phyloP scores from a whole-genome alignment of 2,113 vertebrate genomes.

The Martes martes region DNA sequence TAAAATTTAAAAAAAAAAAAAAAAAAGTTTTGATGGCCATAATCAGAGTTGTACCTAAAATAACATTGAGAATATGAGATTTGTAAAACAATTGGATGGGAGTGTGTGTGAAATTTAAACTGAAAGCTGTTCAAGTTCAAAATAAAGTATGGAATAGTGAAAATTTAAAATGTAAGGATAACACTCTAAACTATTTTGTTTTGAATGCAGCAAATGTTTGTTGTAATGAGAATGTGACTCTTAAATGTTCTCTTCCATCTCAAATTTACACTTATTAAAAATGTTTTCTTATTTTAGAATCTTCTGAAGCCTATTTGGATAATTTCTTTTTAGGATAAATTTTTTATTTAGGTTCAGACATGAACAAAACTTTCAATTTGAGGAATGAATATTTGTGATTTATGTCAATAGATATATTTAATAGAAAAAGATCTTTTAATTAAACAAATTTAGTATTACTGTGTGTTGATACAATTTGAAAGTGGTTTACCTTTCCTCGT shows the following conservation, averaged over 20 bases:
- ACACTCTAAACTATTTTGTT: neutral
- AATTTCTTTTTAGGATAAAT: slow-evolving; percentile 20
- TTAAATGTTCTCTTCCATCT: neutral
- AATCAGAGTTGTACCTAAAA: neutral
- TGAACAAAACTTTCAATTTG: neutral
- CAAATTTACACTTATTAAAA: neutral
- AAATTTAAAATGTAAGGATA: slow-evolving; percentile 10
- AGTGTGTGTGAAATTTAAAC: neutral
- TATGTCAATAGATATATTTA: neutral
- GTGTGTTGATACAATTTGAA: neutral
- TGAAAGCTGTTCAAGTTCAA: neutral
- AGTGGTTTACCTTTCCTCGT: neutral
- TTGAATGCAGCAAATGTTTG: neutral
- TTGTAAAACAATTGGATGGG: neutral
- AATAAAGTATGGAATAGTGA: neutral
- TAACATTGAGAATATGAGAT: neutral
- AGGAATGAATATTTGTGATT: slow-evolving; percentile 14
- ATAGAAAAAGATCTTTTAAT: slow-evolving; percentile 28
- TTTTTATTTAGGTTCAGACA: slow-evolving; percentile 37
- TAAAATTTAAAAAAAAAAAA: too few relatives aligned
- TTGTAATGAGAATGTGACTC: neutral
- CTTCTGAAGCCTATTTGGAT: neutral
- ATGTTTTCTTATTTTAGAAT: neutral
- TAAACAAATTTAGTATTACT: neutral
- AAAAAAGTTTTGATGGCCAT: neutral